Evolutionary conservation across 2,888 invertebrate species (phyloP), one percentile per base, ranked within the genome.

Genomic region (Ligdia adustata): DNA sequence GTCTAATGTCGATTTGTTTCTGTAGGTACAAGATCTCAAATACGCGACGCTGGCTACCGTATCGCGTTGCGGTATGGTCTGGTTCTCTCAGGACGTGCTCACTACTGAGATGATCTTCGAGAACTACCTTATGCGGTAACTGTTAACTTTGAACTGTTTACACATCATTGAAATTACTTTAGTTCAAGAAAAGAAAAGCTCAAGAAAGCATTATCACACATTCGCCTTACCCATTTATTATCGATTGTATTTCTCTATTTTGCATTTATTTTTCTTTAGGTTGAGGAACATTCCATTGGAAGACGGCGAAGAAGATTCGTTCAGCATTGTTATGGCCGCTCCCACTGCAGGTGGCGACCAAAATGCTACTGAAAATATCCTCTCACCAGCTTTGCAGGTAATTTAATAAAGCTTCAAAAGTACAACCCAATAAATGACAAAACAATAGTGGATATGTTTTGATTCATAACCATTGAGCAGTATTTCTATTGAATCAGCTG

Each of bases 1-100:
- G 7, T 42, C 2, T 46, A 1, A 24, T 37, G 13, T 26, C 7
- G 9, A n/a, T 32, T 34, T 24, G n/a, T 39, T 57, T 60, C 27
- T 16, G 2, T 54, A 91, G 91, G 91, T 91, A 4, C 99, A 99
- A 92, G 99, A 99, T 88, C 86, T 99, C 70, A 98, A 97, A 82
- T 99, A 97, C 82, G 99, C 99, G 0, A 99, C 99, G 0, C 91
- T 99, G 57, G 99, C 99, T 9, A 99, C 99, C 0, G 99, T 99
- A 0, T 99, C 99, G 3, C 97, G 99, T 82, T 99, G 99, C 80
- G 99, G 99, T 58, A 99, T 99, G 99, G 99, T 99, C 28, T 99
- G 99, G 99, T 99, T 99, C 93, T 98, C 98, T 5, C 99, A 99
- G 80, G 99, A 99, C 81, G 99, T 99, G 0, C 93, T 99, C 3